Base-by-base conservation (phyloP, 2,888 invertebrate species). In the Ormyrus labotus region DNA sequence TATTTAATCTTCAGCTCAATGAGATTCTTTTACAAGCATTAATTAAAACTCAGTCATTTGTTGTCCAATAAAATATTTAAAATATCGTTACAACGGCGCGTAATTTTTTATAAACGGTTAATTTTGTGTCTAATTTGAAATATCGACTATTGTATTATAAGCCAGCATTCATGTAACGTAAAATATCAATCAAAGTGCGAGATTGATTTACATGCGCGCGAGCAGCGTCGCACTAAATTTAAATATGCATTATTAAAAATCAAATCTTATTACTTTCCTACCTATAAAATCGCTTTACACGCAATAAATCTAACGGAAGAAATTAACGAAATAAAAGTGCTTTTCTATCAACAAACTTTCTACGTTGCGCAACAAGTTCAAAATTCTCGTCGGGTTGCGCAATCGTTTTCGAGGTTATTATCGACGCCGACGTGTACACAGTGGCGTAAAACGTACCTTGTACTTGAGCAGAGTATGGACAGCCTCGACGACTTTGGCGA, bases 401-500 rank as follows among this genome's bases (percentile, higher is more conserved):
- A 69, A 69, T 57, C 50, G 53, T 8, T 47, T 63, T 63, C 34
- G 34, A 34, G 34, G 34, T 47, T 63, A 45, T 63, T 9, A n/a
- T 11, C 48, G 47, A 4, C 47, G 6, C 8, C 19, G 13, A 34
- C 53, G 45, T 10, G 51, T 53, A 8, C 63, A 45, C 11, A 0
- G 11, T 9, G 8, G 3, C 19, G 4, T 19, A 8, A 13, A 6
- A 8, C 89, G 87, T 88, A 95, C 95, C 94, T 95, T 95, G 86
- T 93, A 92, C 84, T 94, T 93, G 72, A 95, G 93, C 76, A 94
- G 89, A 82, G 92, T 92, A 89, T 95, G 95, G 53, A 93, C 92
- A 11, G 95, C 95, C 88, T 95, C 94, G 88, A 95, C 95, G 67
- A 96, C 95, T 85, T 93, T 92, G 45, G 95, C 95, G 89, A 95